Base-by-base conservation (phyloP, 2,888 invertebrate species). In the Rhimphoctona megacephalus region DNA sequence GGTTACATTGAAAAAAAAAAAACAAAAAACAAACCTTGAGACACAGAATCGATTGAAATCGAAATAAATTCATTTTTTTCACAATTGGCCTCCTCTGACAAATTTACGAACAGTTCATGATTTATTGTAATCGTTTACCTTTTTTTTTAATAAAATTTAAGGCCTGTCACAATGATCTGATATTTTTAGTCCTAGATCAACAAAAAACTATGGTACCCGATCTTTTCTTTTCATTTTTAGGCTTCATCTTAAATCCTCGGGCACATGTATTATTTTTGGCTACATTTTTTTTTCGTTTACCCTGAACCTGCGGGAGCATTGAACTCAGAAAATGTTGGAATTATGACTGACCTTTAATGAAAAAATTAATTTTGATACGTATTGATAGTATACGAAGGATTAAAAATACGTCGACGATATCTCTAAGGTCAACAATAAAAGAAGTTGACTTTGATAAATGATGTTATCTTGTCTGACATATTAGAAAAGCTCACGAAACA, bases 391-490 rank as follows among this genome's bases (percentile, higher is more conserved):
- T 17, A 17, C 39, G 22, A 46, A 25, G 17, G n/a, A 54, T 33
- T 54, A 36, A 73, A 33, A 22, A 54, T 22, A 39, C 8, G 39
- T 22, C 57, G 54, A 25, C 36, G 17, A 43, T 19, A 43, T 25
- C 43, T 30, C 25, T 25, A 46, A 66, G 66, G 22, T 49, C 49
- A 49, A 52, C 36, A 54, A 33, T 25, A 39, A 67, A 22, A 39
- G 19, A 76, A 25, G 67, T 25, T 36, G 52, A 57, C 52, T 25
- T 46, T 39, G 69, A 70, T 39, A 70, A 54, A 80, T 43, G 66
- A 69, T 57, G 80, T 80, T 69, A 80, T 80, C 74, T 74, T 39
- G 67, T 84, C 39, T n/a, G 79, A 84, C 66, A 70, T 80, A 69
- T 80, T 73, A 74, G 84, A 36, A 54, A 74, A 84, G 69, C 57